Evolutionary conservation across 1,140 invertebrate genomes (phyloP), one percentile per base, ranked within the genome.

Genomic region (Charaxes varanes): DNA sequence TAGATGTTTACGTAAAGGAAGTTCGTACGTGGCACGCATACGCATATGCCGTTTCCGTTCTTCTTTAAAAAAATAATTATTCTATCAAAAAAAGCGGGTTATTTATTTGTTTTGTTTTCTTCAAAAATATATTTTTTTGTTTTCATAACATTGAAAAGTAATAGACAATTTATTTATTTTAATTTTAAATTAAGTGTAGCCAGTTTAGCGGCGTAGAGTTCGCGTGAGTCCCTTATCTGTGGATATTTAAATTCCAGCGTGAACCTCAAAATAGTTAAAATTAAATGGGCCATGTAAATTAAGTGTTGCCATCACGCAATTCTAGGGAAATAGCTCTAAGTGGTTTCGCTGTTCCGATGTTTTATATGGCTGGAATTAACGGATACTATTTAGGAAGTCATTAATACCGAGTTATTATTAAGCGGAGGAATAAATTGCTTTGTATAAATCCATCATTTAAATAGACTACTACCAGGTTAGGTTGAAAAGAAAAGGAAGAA

Each of bases 281-380:
- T 82, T 82, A 76, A 82, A 82, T 67, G 74, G 74, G 66, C 66
- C 72, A 76, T 82, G 78, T 79, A 76, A 77, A 78, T 82, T 82
- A 79, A 82, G 74, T 79, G 78, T 77, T 79, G 78, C 64, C 68
- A 72, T 78, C 78, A 82, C 78, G 78, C 72, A 74, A 82, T 77
- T 66, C 62, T 42, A 41, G 58, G 61, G 69, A 73, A 77, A 78
- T 74, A 72, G 64, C 67, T 72, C 53, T 73, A 73, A 78, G 67
- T 76, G 72, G 68, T 82, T 67, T 40, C 46, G 59, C 42, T 40
- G 45, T 59, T 74, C 51, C 61, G 61, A 55, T 65, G 60, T 69
- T 64, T 73, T 63, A 62, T 68, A 58, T 50, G 47, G 33, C 50
- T 56, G 49, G 45, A 50, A 56, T 69, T 69, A 63, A 72, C 64